Percentiles rank a stretch among this genome's conserved stretches.
phyloP scores from a whole-genome alignment of 2,113 vertebrate genomes.

The Erinaceus europaeus region DNA sequence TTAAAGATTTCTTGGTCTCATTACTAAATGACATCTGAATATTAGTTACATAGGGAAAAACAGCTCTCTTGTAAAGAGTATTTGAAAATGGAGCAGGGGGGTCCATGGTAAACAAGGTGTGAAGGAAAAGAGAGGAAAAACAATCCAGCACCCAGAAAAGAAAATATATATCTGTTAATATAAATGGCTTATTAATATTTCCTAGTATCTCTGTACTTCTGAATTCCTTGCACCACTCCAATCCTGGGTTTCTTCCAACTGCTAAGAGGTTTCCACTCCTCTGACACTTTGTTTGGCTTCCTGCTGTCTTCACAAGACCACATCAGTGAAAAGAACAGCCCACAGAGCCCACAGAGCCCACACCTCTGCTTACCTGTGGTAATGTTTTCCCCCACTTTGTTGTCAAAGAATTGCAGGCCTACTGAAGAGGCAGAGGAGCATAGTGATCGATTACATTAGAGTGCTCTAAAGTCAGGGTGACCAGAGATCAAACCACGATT shows the following conservation, averaged over 20 bases:
- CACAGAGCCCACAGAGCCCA: too few relatives aligned
- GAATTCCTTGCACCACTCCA: background rate
- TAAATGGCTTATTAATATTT: background rate
- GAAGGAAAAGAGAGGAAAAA: background rate
- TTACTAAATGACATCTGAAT: conserved; percentile 38
- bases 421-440: background rate
- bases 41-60: conserved; percentile 30
- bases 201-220: background rate
- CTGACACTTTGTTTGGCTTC: background rate
- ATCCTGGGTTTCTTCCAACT: background rate
- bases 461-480: background rate
- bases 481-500: background rate
- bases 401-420: background rate
- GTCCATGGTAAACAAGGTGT: background rate
- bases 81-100: background rate
- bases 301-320: background rate
- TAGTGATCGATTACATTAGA: background rate
- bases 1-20: conserved; percentile 62
- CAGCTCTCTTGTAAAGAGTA: conserved; percentile 27
- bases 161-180: background rate
- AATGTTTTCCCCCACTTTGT: background rate
- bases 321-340: background rate
- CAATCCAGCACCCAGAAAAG: background rate
- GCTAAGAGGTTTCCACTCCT: background rate
- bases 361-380: background rate